These are phyloP conservation scores for Silvanus unidentatus DNA, from an alignment of 2,888 invertebrate species.

Conservation along the genomic window DNA sequence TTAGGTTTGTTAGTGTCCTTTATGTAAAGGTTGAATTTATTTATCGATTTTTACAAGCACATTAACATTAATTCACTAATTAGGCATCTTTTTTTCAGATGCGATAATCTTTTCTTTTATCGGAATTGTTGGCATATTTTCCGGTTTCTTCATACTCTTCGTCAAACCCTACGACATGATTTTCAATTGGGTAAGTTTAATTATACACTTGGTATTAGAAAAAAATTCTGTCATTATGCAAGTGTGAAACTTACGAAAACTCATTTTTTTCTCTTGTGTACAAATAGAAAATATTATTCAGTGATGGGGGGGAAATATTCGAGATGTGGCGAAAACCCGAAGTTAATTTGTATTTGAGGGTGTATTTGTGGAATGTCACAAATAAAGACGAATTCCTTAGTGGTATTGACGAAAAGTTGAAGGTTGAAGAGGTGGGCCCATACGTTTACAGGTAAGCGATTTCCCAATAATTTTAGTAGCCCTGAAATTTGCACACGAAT, in stretches of 20 bases:
- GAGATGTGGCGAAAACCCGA: conserved; percentile 77
- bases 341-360: conserved; percentile 69
- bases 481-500: neutral
- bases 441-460: conserved; percentile 77
- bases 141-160: conserved; percentile 61
- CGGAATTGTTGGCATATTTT: conserved; percentile 60
- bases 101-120: conserved; percentile 63
- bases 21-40: neutral
- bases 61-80: neutral
- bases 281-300: conserved; percentile 60
- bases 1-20: no score
- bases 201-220: no score
- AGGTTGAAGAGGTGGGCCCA: conserved; percentile 74
- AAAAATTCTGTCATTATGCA: no score
- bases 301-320: conserved; percentile 75
- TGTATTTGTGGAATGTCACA: conserved; percentile 79
- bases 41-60: neutral
- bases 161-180: conserved; percentile 69
- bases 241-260: neutral
- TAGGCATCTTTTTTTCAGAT: conserved; percentile 60
- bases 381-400: conserved; percentile 72
- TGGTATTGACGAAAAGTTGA: conserved; percentile 62
- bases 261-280: conserved; percentile 3
- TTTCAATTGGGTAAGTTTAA: conserved; percentile 66
- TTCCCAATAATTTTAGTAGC: conserved; percentile 3